These are phyloP conservation scores for Spodoptera picta DNA, from an alignment of 2,888 invertebrate genomes.

Conservation along the genomic window DNA sequence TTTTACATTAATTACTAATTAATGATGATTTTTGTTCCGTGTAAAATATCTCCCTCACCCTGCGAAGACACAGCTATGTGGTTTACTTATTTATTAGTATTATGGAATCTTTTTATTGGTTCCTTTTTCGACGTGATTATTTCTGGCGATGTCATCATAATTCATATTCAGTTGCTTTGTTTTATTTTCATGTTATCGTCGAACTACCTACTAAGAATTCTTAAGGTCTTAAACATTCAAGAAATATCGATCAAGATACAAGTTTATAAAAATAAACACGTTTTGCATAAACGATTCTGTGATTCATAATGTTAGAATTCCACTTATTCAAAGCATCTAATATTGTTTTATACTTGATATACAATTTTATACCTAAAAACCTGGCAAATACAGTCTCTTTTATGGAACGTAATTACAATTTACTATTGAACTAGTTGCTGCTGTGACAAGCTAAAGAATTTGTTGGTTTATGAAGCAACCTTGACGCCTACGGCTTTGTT, in stretches of 20 bases:
- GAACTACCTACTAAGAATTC: not conserved
- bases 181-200: not conserved
- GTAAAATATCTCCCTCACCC: no score
- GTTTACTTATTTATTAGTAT: no score
- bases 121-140: no score
- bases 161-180: conserved; percentile 10
- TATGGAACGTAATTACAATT: not conserved
- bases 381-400: conserved; percentile 6
- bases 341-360: conserved; percentile 2
- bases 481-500: conserved; percentile 12
- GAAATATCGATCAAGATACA: conserved; percentile 4
- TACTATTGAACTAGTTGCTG: conserved; percentile 11
- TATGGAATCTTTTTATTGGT: no score
- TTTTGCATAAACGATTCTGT: conserved; percentile 26
- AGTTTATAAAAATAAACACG: conserved; percentile 22
- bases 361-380: conserved; percentile 9
- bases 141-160: conserved; percentile 9
- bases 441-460: conserved; percentile 13
- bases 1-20: no score
- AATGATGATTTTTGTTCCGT: no score
- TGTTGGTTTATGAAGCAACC: conserved; percentile 12
- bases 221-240: not conserved
- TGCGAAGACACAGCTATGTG: no score
- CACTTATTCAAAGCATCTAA: conserved; percentile 4
- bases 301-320: conserved; percentile 28